Evolutionary conservation across 2,888 invertebrate species (phyloP).

Genomic region (Azorinus chamasolen): DNA sequence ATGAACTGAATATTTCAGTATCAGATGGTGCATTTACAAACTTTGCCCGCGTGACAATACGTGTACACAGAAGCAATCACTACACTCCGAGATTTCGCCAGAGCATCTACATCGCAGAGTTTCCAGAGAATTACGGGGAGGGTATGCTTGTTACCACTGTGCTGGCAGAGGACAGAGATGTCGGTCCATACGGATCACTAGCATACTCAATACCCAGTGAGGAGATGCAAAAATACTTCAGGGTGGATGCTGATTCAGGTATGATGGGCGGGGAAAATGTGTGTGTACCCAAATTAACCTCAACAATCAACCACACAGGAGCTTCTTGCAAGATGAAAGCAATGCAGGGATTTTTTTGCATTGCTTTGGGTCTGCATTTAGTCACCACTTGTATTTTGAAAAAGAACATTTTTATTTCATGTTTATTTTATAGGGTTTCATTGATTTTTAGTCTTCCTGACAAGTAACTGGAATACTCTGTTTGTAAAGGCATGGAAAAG

Average conservation of each 20-base stretch:
- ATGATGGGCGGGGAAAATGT: too few species aligned
- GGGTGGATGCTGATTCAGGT: conserved; percentile 86
- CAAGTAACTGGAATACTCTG: too few species aligned
- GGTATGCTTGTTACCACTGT: conserved; percentile 92
- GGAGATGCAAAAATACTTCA: conserved; percentile 85
- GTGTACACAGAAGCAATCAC: conserved; percentile 89
- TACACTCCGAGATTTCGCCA: conserved; percentile 93
- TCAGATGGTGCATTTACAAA: conserved; percentile 98
- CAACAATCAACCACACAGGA: too few species aligned
- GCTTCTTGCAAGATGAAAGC: too few species aligned
- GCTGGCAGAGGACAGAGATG: conserved; percentile 92
- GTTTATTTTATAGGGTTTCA: too few species aligned
- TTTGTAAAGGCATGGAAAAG: too few species aligned
- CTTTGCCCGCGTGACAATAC: conserved; percentile 89
- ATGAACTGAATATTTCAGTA: conserved; percentile 95
- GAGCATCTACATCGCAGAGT: conserved; percentile 91
- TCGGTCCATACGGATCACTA: conserved; percentile 90
- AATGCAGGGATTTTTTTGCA: too few species aligned
- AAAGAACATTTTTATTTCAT: too few species aligned
- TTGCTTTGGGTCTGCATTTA: too few species aligned
- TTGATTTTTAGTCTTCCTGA: too few species aligned
- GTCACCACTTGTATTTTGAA: too few species aligned
- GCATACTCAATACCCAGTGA: conserved; percentile 88
- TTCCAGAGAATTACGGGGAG: conserved; percentile 92
- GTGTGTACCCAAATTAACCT: too few species aligned